Conservation (phyloP, 2,888 invertebrate species). For the Pollenia labialis region DNA sequence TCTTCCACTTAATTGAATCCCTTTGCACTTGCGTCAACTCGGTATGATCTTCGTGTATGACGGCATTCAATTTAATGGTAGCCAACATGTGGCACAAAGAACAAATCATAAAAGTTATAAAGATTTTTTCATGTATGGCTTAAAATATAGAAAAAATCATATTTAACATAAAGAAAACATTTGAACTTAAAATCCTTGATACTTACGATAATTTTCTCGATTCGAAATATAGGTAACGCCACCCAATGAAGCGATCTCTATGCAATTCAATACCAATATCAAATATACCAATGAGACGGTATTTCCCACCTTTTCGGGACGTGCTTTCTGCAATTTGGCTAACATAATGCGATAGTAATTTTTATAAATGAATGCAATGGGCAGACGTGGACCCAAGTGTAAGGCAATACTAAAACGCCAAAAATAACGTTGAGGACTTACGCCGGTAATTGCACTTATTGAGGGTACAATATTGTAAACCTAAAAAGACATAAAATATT, state of each 20-base stretch:
- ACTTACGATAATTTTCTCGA: constrained; percentile 97
- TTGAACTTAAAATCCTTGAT: background rate
- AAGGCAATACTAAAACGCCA: constrained; percentile 97
- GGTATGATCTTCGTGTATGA: constrained; percentile 79
- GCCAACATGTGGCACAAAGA: constrained; percentile 93
- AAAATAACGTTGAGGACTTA: constrained; percentile 95
- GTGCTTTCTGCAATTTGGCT: constrained; percentile 75
- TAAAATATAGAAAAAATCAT: constrained; percentile 80
- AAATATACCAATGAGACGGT: constrained; percentile 88
- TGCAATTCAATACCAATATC: constrained; percentile 92
- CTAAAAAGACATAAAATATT: constrained; percentile 84
- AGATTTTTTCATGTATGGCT: constrained; percentile 96
- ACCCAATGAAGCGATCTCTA: constrained; percentile 93
- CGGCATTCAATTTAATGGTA: constrained; percentile 86
- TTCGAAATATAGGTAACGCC: constrained; percentile 97
- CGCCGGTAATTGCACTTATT: constrained; percentile 97
- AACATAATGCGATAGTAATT: constrained; percentile 89
- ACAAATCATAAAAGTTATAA: constrained; percentile 94
- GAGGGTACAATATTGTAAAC: constrained; percentile 97
- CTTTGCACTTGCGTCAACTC: constrained; percentile 84
- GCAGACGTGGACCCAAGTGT: constrained; percentile 95
- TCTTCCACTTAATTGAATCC: constrained; percentile 87
- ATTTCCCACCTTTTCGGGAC: constrained; percentile 80
- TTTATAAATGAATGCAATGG: constrained; percentile 94
- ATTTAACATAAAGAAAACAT: background rate